Evolutionary conservation across 2,888 invertebrate genomes (phyloP).

Genomic region (Axea sp.): DNA sequence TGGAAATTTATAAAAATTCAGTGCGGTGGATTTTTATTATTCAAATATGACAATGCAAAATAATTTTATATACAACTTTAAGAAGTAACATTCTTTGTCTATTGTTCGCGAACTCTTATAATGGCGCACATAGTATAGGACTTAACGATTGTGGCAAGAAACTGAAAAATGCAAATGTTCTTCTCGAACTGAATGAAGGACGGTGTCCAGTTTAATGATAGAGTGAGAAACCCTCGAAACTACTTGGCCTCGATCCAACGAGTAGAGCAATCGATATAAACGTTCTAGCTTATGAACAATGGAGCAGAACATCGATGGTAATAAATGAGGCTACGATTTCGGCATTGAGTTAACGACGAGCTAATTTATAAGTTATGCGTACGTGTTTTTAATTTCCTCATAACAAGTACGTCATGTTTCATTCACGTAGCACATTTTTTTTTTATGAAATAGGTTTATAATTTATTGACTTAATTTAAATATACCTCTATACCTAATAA

Average conservation of each 20-base stretch:
- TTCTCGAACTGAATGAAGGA: constrained; percentile 55
- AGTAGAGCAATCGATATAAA: constrained; percentile 71
- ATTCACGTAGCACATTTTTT: too few relatives aligned
- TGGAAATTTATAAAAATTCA: too few relatives aligned
- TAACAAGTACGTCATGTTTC: not conserved
- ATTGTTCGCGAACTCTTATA: constrained; percentile 44
- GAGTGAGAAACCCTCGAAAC: constrained; percentile 60
- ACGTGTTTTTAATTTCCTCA: constrained; percentile 22
- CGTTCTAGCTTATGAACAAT: constrained; percentile 62
- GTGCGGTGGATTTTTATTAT: too few relatives aligned
- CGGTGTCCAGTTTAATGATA: constrained; percentile 62
- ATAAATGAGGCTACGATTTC: constrained; percentile 64
- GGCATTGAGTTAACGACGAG: constrained; percentile 45
- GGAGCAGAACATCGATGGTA: constrained; percentile 63
- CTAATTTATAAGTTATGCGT: constrained; percentile 50
- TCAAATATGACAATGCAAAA: constrained; percentile 41
- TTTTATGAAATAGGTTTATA: too few relatives aligned
- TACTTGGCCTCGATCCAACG: constrained; percentile 72
- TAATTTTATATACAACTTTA: constrained; percentile 30
- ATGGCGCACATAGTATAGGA: constrained; percentile 20
- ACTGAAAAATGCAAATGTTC: constrained; percentile 60
- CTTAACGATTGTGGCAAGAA: constrained; percentile 54
- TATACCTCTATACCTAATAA: too few relatives aligned
- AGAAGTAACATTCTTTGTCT: constrained; percentile 20
- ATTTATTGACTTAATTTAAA: too few relatives aligned